These are phyloP conservation scores for Gymnocypris eckloni DNA, from an alignment of 2,797 vertebrate genomes.

Conservation along the genomic window DNA sequence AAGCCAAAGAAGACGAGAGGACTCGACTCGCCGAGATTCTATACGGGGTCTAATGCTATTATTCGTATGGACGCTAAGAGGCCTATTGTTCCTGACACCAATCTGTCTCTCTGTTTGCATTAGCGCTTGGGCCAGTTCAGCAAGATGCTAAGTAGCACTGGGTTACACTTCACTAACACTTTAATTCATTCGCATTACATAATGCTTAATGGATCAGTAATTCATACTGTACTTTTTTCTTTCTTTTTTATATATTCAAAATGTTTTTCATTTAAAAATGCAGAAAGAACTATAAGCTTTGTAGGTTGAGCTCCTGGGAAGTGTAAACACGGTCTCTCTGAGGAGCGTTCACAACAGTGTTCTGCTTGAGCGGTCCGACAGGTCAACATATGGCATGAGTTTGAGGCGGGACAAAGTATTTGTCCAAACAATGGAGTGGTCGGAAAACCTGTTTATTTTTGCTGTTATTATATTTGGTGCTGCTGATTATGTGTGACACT, in stretches of 20 bases:
- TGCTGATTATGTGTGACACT: neutral
- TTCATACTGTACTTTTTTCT: neutral
- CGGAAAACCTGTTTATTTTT: neutral
- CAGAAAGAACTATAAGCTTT: neutral
- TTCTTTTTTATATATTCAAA: neutral
- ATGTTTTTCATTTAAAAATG: neutral
- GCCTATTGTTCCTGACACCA: constrained; percentile 75
- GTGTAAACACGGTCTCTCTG: constrained; percentile 6
- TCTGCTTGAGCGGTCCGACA: constrained; percentile 30
- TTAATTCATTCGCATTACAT: neutral
- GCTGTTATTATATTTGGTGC: neutral
- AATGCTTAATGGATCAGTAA: neutral
- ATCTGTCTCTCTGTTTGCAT: constrained; percentile 51
- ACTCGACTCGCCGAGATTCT: constrained; percentile 69
- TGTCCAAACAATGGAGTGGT: constrained; percentile 8
- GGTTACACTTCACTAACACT: neutral
- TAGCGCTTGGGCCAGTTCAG: constrained; percentile 18
- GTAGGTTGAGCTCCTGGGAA: neutral
- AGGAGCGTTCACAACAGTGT: constrained; percentile 15
- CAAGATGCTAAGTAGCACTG: constrained; percentile 11
- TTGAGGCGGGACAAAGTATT: constrained; percentile 16
- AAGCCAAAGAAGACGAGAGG: constrained; percentile 55
- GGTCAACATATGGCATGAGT: constrained; percentile 26
- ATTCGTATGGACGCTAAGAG: constrained; percentile 72
- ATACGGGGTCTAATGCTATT: constrained; percentile 80